phyloP scores from a whole-genome alignment of 2,797 vertebrate species.

The Clamator glandarius region DNA sequence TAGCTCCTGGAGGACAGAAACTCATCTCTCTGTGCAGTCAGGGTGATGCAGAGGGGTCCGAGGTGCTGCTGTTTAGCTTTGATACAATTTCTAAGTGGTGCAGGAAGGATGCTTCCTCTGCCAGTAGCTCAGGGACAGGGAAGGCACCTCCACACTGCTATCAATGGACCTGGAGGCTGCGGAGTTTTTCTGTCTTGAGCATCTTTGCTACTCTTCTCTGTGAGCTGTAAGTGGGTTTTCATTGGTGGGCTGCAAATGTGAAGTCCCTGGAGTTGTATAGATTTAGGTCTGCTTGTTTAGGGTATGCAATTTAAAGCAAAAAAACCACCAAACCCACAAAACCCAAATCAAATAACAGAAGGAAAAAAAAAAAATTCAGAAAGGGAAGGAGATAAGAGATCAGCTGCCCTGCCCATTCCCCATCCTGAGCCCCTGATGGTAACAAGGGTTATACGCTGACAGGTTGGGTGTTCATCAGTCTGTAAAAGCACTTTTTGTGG shows the following conservation, averaged over 20 bases:
- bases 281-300: neutral
- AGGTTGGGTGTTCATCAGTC: neutral
- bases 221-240: neutral
- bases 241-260: neutral
- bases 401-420: neutral
- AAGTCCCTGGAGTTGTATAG: neutral
- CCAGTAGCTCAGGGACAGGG: neutral
- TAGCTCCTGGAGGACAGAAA: neutral
- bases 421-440: neutral
- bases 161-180: neutral
- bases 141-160: fast-evolving
- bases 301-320: neutral
- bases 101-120: neutral
- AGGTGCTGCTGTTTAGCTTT: neutral
- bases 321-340: neutral
- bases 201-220: neutral
- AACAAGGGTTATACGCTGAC: fast-evolving
- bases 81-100: neutral
- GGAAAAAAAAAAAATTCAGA: neutral
- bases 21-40: fast-evolving
- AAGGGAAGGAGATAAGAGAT: neutral
- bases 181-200: neutral
- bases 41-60: neutral
- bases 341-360: neutral
- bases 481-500: neutral